Evolutionary conservation across 2,888 invertebrate genomes (phyloP).

Genomic region (Lycaena phlaeas): DNA sequence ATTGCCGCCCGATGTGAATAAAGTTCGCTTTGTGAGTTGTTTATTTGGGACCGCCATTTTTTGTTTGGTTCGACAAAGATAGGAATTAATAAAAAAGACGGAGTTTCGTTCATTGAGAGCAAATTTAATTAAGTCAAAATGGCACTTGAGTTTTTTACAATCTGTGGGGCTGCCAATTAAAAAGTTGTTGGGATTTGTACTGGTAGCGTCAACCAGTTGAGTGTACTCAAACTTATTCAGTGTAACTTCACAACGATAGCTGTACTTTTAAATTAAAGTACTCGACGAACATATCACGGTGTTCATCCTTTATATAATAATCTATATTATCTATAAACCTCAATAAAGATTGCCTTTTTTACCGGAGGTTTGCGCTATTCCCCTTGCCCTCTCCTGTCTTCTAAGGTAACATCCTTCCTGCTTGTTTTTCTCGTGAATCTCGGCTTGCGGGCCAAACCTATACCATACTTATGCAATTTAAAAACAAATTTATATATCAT

Average conservation of each 20-base stretch:
- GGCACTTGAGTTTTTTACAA: constrained; percentile 12
- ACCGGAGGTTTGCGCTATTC: too few species aligned
- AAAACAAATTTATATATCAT: too few species aligned
- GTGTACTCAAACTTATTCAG: constrained; percentile 9
- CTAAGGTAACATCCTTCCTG: too few species aligned
- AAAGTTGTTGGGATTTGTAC: constrained; percentile 15
- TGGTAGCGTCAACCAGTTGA: constrained; percentile 9
- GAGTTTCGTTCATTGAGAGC: constrained; percentile 8
- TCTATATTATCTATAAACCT: too few species aligned
- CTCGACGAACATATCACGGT: too few species aligned
- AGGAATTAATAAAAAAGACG: background rate
- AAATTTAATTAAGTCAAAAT: constrained; percentile 18
- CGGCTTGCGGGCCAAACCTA: too few species aligned
- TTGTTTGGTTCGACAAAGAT: background rate
- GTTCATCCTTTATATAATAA: too few species aligned
- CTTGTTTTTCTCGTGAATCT: too few species aligned
- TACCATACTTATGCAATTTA: too few species aligned
- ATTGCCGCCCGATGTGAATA: background rate
- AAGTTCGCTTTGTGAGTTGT: background rate
- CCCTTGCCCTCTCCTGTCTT: too few species aligned
- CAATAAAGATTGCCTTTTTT: too few species aligned
- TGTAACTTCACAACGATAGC: constrained; percentile 4
- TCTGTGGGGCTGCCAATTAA: constrained; percentile 17
- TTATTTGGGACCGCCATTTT: background rate
- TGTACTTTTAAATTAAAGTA: background rate